A percentile compares a stretch with the other conserved stretches of the same genome.
phyloP scores from a whole-genome alignment of 2,888 invertebrate genomes.

The Mesorhabditis belari region DNA sequence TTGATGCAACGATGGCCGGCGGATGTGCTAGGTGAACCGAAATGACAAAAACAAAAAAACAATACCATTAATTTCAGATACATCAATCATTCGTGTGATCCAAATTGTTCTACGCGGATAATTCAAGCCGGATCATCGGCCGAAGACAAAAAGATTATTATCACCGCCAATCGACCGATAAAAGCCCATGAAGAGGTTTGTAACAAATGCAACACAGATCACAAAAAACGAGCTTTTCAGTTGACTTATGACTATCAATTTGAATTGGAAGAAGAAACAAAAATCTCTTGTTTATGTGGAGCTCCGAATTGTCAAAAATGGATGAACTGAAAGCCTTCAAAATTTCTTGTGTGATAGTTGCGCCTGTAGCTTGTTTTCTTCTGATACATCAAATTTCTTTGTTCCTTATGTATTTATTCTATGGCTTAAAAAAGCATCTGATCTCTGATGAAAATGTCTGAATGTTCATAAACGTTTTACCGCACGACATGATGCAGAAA shows the following conservation, averaged over 20 bases:
- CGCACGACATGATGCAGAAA: too few relatives aligned
- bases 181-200: slow-evolving; percentile 90
- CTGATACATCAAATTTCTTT: too few relatives aligned
- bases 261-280: slow-evolving; percentile 97
- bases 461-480: too few relatives aligned
- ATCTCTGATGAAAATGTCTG: too few relatives aligned
- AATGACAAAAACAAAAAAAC: neutral
- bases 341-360: too few relatives aligned
- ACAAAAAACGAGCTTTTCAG: slow-evolving; percentile 77
- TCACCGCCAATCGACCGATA: slow-evolving; percentile 91
- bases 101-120: slow-evolving; percentile 91
- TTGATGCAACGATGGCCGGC: slow-evolving; percentile 93
- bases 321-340: slow-evolving; percentile 80
- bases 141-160: slow-evolving; percentile 89
- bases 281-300: slow-evolving; percentile 97
- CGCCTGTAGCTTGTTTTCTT: too few relatives aligned
- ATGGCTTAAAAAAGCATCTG: too few relatives aligned
- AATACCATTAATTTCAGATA: slow-evolving; percentile 66
- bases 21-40: slow-evolving; percentile 69
- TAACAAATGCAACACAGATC: slow-evolving; percentile 63
- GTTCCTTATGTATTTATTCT: too few relatives aligned
- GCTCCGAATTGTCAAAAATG: slow-evolving; percentile 97
- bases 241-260: slow-evolving; percentile 68
- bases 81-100: slow-evolving; percentile 99
- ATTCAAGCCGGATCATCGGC: slow-evolving; percentile 66